phyloP scores from a whole-genome alignment of 2,888 invertebrate genomes.

The Ophioninae sp. region DNA sequence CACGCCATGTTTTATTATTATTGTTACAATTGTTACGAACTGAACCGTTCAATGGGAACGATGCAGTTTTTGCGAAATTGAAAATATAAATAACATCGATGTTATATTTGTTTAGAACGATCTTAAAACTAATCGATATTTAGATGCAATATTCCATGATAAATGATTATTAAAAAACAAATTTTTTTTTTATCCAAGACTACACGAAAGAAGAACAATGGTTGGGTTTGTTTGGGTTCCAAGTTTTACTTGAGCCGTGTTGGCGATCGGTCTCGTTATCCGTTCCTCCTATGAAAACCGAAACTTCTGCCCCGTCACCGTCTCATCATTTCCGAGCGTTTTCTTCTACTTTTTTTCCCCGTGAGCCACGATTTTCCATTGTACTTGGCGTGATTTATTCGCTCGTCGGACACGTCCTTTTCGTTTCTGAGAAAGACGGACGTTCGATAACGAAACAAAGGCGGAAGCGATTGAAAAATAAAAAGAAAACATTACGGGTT shows the following conservation, averaged over 20 bases:
- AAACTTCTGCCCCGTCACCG: constrained; percentile 75
- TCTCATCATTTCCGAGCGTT: constrained; percentile 74
- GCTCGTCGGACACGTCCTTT: constrained; percentile 45
- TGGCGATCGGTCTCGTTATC: constrained; percentile 68
- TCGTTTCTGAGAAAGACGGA: not conserved
- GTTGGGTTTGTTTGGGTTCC: constrained; percentile 26
- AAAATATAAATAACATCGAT: no score
- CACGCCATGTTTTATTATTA: no score
- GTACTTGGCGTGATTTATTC: constrained; percentile 47
- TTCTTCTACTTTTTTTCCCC: constrained; percentile 35
- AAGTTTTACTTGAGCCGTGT: constrained; percentile 2
- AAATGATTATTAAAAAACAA: no score
- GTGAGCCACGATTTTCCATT: constrained; percentile 36
- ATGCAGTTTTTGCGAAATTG: no score
- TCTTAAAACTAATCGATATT: no score
- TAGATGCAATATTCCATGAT: no score
- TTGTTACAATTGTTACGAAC: no score
- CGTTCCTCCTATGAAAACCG: constrained; percentile 70
- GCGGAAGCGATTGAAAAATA: constrained; percentile 1
- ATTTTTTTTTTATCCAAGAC: constrained; percentile 9
- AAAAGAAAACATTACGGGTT: not conserved
- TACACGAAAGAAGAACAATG: not conserved
- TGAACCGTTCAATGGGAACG: no score
- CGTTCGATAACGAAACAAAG: constrained; percentile 13
- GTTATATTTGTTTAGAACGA: no score